These are phyloP conservation scores for Drosophila subsilvestris DNA, from an alignment of 2,888 invertebrate genomes.

Conservation along the genomic window DNA sequence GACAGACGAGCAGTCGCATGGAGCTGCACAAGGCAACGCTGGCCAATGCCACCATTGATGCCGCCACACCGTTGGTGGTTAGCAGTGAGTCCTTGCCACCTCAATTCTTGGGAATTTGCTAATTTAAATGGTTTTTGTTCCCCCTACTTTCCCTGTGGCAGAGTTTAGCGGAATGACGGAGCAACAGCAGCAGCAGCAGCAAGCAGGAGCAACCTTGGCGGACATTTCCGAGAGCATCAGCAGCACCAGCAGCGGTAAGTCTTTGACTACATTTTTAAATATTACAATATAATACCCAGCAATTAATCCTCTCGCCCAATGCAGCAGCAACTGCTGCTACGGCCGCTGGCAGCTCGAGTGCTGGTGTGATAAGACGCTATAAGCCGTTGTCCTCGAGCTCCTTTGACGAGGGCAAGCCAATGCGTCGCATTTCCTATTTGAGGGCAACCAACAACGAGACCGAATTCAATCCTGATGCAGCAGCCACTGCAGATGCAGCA, in stretches of 20 bases:
- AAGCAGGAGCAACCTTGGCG: slow-evolving; percentile 64
- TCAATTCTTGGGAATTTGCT: background rate
- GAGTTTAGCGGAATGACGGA: slow-evolving; percentile 70
- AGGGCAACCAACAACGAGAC: slow-evolving; percentile 93
- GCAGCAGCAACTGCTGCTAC: slow-evolving; percentile 45
- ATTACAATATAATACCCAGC: background rate
- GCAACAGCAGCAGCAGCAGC: slow-evolving; percentile 60
- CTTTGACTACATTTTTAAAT: background rate
- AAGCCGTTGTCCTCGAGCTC: slow-evolving; percentile 83
- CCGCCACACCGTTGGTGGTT: slow-evolving; percentile 38
- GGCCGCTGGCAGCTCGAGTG: slow-evolving; percentile 11
- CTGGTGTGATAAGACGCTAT: slow-evolving; percentile 80
- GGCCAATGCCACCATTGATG: slow-evolving; percentile 80
- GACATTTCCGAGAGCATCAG: slow-evolving; percentile 77
- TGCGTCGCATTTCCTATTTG: slow-evolving; percentile 96
- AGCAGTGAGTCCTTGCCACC: slow-evolving; percentile 66
- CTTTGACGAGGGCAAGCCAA: slow-evolving; percentile 93
- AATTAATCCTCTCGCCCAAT: slow-evolving; percentile 7
- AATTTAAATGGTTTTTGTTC: slow-evolving; percentile 2
- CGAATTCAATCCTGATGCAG: slow-evolving; percentile 85
- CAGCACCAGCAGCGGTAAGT: slow-evolving; percentile 48
- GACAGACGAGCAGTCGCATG: slow-evolving; percentile 81
- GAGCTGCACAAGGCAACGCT: slow-evolving; percentile 82
- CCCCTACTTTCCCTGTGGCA: slow-evolving; percentile 36
- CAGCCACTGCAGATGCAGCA: slow-evolving; percentile 56